Evolutionary conservation across 2,113 vertebrate species (phyloP).

Genomic region (Phylloscopus trochilus): DNA sequence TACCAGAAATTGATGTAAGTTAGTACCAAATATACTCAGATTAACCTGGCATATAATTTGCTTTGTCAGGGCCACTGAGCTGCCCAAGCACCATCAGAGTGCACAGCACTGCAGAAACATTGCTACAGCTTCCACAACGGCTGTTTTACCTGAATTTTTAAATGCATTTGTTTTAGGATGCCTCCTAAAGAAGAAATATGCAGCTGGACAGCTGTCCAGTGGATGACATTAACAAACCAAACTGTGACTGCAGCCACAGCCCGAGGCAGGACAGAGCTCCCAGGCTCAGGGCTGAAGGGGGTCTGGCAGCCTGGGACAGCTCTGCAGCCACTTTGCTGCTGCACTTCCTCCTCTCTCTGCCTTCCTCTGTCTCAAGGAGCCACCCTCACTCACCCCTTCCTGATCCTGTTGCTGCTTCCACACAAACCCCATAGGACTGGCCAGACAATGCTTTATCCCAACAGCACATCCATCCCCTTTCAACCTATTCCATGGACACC

Average conservation of each 20-base stretch:
- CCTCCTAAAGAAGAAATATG: background rate
- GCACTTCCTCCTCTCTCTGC: background rate
- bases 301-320: background rate
- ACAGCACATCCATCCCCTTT: background rate
- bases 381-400: background rate
- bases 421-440: background rate
- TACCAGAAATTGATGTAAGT: background rate
- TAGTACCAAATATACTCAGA: background rate
- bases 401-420: background rate
- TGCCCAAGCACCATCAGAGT: background rate
- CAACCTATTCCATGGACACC: background rate
- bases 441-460: background rate
- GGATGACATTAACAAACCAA: background rate
- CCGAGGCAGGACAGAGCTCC: background rate
- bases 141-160: background rate
- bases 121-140: background rate
- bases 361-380: background rate
- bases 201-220: background rate
- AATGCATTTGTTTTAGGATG: background rate
- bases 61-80: background rate
- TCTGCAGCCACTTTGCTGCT: background rate
- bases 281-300: fast-evolving
- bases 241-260: background rate
- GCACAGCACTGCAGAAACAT: background rate
- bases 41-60: background rate